Percentiles rank a stretch among this genome's conserved stretches.
Conservation (phyloP, 1,140 invertebrate species). For the Pinna nobilis region DNA sequence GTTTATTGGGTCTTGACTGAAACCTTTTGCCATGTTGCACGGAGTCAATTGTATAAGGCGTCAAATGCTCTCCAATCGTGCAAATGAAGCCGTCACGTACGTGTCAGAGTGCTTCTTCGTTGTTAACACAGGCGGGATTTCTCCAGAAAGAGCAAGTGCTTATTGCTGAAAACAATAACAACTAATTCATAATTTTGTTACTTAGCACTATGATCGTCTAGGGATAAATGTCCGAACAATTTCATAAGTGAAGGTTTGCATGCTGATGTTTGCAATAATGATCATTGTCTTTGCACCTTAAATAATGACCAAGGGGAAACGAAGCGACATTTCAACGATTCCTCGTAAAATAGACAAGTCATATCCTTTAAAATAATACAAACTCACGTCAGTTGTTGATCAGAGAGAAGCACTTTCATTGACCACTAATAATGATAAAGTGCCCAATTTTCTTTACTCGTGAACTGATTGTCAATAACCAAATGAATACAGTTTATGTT, state of each 20-base stretch:
- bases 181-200: too few species aligned
- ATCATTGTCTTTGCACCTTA: neutral
- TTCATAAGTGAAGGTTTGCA: too few species aligned
- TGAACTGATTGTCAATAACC: too few species aligned
- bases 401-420: too few species aligned
- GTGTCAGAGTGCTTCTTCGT: constrained; percentile 42
- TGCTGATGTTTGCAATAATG: neutral
- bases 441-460: too few species aligned
- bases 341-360: too few species aligned
- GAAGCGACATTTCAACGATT: too few species aligned
- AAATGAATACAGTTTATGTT: too few species aligned
- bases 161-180: constrained; percentile 13
- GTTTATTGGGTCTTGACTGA: constrained; percentile 44
- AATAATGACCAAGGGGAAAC: constrained; percentile 17
- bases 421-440: too few species aligned
- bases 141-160: constrained; percentile 24
- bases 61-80: constrained; percentile 44
- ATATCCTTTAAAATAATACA: too few species aligned
- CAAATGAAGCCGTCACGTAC: constrained; percentile 41
- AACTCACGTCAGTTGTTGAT: too few species aligned
- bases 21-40: constrained; percentile 43
- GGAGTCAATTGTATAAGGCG: constrained; percentile 42
- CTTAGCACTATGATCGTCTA: neutral
- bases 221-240: neutral
- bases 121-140: constrained; percentile 29